phyloP scores from a whole-genome alignment of 2,113 vertebrate genomes.

The Psammodynastes pulverulentus region DNA sequence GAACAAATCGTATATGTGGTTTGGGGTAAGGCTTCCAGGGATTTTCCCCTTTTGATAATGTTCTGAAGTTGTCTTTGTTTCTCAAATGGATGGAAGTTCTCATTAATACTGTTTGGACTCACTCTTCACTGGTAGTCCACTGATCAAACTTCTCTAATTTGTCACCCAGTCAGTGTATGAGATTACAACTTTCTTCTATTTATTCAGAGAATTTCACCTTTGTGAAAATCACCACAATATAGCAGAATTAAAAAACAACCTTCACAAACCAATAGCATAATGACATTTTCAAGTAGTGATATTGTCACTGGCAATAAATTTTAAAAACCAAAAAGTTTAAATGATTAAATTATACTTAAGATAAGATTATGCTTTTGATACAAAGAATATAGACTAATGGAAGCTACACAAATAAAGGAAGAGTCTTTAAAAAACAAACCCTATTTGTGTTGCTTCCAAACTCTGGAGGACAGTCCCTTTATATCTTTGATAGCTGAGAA shows the following conservation, averaged over 20 bases:
- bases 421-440: background rate
- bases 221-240: background rate
- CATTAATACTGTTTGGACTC: background rate
- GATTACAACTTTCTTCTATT: background rate
- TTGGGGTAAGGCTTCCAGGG: constrained; percentile 19
- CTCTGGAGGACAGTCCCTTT: background rate
- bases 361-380: background rate
- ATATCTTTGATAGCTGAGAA: background rate
- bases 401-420: background rate
- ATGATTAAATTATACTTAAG: background rate
- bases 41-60: background rate
- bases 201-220: background rate
- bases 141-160: background rate
- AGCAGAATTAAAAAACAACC: background rate
- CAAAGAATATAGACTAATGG: background rate
- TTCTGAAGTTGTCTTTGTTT: accelerated
- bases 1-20: constrained; percentile 5
- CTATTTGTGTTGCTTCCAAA: background rate
- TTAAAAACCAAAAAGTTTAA: background rate
- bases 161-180: background rate
- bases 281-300: background rate
- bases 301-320: background rate
- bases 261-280: background rate
- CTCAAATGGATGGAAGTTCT: background rate
- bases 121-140: background rate